Evolutionary conservation across 92 coral and sea anemone species (phyloP).

Genomic region (Paramuricea clavata): DNA sequence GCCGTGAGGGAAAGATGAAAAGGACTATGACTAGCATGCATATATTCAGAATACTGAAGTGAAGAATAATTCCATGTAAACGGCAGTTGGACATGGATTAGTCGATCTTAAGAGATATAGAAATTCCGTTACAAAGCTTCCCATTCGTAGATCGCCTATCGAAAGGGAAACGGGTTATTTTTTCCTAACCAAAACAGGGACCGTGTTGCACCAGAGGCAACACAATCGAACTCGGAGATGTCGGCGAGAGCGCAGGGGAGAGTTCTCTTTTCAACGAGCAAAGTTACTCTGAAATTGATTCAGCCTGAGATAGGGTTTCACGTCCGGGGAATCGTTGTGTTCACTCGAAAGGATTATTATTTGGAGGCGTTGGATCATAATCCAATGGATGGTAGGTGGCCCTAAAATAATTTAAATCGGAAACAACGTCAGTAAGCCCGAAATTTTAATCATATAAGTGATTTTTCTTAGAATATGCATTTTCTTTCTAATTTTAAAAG

Average conservation of each 20-base stretch:
- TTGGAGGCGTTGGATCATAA: no score
- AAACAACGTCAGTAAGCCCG: no score
- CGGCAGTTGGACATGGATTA: conserved; percentile 9
- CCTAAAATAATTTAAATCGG: no score
- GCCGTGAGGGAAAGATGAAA: no score
- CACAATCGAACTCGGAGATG: neutral
- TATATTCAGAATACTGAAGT: conserved; percentile 66
- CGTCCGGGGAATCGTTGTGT: no score
- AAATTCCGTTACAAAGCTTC: neutral
- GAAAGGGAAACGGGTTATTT: conserved; percentile 70
- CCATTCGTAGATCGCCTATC: conserved; percentile 36
- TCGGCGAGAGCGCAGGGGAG: neutral
- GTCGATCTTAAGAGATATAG: neutral
- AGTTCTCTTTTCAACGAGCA: neutral
- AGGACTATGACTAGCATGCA: no score
- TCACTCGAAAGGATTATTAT: no score
- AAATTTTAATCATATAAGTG: no score
- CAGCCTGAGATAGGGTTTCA: neutral
- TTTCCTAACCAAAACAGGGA: conserved; percentile 54
- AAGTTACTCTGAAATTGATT: neutral
- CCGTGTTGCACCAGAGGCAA: neutral
- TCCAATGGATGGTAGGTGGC: no score
- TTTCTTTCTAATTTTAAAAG: no score
- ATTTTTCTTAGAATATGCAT: no score
- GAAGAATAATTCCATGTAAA: conserved; percentile 72